Evolutionary conservation across 2,797 vertebrate species (phyloP).

Genomic region (Spondyliosoma cantharus): DNA sequence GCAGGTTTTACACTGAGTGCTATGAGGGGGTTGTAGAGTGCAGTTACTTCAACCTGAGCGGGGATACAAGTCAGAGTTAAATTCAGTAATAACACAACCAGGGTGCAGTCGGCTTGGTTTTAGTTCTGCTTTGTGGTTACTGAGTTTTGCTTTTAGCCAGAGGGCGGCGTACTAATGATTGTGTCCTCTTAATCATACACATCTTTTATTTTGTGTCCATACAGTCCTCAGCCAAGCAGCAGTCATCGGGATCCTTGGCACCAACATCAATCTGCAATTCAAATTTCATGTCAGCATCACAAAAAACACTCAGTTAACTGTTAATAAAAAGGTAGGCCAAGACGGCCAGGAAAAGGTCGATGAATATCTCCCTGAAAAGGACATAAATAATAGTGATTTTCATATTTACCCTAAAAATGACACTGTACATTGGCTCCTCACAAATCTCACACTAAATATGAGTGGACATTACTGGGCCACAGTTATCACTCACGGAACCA

Average conservation of each 20-base stretch:
- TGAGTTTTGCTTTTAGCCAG: background rate
- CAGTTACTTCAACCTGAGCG: no score
- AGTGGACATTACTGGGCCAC: conserved; percentile 41
- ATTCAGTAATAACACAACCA: background rate
- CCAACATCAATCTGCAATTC: conserved; percentile 59
- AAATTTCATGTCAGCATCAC: conserved; percentile 12
- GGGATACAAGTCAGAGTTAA: no score
- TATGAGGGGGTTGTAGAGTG: no score
- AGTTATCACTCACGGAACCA: rapidly evolving
- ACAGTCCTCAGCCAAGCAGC: conserved; percentile 25
- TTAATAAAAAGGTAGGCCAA: conserved; percentile 38
- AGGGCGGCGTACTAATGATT: background rate
- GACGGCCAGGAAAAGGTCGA: conserved; percentile 9
- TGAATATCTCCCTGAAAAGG: rapidly evolving
- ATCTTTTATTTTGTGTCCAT: conserved; percentile 34
- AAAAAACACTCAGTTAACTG: rapidly evolving
- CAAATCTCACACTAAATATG: conserved; percentile 28
- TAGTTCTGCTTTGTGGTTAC: background rate
- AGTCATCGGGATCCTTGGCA: conserved; percentile 36
- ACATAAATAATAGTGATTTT: background rate
- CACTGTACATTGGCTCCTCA: conserved; percentile 40
- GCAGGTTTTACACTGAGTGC: no score
- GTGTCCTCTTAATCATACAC: background rate
- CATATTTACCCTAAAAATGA: background rate
- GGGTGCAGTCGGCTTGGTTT: background rate